These are phyloP conservation scores for Pseudochirops corinnae DNA, from an alignment of 2,797 vertebrate species.

Conservation along the genomic window DNA sequence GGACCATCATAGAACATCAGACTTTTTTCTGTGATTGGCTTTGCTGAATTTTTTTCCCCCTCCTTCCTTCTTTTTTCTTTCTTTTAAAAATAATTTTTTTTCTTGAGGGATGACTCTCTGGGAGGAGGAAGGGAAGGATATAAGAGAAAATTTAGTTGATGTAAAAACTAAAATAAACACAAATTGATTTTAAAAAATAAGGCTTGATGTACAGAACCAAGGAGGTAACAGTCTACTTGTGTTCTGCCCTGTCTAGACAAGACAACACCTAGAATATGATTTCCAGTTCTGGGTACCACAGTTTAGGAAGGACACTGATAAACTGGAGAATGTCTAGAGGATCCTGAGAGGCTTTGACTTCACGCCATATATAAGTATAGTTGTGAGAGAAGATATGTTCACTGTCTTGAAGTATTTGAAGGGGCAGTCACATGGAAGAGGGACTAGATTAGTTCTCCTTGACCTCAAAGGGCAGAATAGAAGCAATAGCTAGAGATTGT, in stretches of 20 bases:
- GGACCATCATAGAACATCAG: neutral
- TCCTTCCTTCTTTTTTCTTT: neutral
- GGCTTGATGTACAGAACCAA: neutral
- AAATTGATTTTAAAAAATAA: neutral
- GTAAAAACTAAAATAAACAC: neutral
- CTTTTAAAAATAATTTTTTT: neutral
- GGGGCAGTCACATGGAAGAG: neutral
- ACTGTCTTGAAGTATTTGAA: neutral
- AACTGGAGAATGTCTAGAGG: neutral
- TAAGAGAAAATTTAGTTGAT: neutral
- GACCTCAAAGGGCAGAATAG: neutral
- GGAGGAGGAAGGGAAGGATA: neutral
- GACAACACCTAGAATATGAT: neutral
- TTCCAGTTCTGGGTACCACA: neutral
- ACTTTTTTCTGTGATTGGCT: neutral
- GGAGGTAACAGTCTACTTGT: neutral
- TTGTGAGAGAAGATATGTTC: neutral
- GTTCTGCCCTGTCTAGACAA: neutral
- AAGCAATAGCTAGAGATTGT: neutral
- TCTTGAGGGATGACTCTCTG: neutral
- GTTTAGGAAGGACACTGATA: neutral
- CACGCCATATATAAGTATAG: neutral
- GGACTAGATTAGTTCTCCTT: neutral
- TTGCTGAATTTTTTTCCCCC: neutral
- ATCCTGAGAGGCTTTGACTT: neutral